These are phyloP conservation scores for Prochilodus magdalenae DNA, from an alignment of 2,113 vertebrate species.

Conservation along the genomic window DNA sequence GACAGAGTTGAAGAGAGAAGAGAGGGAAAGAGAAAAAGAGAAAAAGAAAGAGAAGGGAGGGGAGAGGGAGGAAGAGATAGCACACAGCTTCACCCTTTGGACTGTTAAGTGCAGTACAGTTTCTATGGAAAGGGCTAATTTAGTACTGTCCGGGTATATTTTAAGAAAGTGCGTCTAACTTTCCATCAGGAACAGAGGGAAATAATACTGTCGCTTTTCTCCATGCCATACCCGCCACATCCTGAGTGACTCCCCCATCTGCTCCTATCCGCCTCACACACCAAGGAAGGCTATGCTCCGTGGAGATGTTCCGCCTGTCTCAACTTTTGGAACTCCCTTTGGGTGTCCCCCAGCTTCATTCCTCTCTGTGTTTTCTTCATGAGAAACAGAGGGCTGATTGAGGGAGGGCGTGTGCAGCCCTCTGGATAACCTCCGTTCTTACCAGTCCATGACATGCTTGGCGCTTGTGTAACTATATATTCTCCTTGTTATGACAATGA, in stretches of 20 bases:
- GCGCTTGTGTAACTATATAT: background rate
- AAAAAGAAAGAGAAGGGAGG: background rate
- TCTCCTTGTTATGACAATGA: background rate
- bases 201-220: background rate
- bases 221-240: background rate
- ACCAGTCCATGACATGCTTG: background rate
- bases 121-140: background rate
- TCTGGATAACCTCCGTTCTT: background rate
- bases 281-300: conserved; percentile 5
- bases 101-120: too few species aligned
- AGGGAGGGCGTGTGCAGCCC: background rate
- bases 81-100: too few species aligned
- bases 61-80: background rate
- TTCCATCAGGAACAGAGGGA: background rate
- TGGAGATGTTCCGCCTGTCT: conserved; percentile 24
- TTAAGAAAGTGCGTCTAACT: conserved; percentile 24
- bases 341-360: conserved; percentile 4
- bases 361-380: conserved; percentile 11
- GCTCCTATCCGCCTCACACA: background rate
- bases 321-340: conserved; percentile 46
- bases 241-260: background rate
- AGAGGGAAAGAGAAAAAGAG: background rate
- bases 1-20: too few species aligned
- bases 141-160: conserved; percentile 13
- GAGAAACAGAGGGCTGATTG: conserved; percentile 32